phyloP scores from a whole-genome alignment of 2,113 vertebrate species.

The Cyprinodon brontotheroides region DNA sequence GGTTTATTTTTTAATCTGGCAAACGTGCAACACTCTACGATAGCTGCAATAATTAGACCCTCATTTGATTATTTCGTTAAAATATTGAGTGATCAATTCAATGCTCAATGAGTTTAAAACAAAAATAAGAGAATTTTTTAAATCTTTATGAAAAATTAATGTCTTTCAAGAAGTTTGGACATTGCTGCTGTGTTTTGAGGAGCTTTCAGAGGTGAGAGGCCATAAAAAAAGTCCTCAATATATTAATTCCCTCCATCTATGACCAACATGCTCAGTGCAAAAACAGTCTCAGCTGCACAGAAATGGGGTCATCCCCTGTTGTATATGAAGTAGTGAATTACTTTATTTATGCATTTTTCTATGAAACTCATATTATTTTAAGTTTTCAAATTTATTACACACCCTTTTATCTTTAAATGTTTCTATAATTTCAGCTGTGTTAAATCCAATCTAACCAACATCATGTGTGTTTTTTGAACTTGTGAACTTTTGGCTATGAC shows the following conservation, averaged over 20 bases:
- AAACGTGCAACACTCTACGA: no score
- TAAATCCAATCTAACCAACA: conserved; percentile 41
- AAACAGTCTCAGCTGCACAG: not conserved
- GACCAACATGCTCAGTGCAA: not conserved
- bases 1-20: no score
- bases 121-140: no score
- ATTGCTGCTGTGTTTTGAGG: not conserved
- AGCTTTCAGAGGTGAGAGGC: not conserved
- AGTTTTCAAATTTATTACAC: conserved; percentile 12
- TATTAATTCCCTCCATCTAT: not conserved
- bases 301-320: not conserved
- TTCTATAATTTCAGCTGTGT: conserved; percentile 41
- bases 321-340: not conserved
- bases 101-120: no score
- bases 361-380: not conserved
- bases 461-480: conserved; percentile 52
- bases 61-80: no score
- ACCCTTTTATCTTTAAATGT: not conserved
- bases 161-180: no score
- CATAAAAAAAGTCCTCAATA: no score
- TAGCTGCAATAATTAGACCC: no score
- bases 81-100: no score
- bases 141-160: no score
- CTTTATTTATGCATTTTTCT: not conserved
- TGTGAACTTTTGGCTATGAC: conserved; percentile 51